A percentile compares a stretch with the other conserved stretches of the same genome.
phyloP scores from a whole-genome alignment of 2,888 invertebrate genomes.

The Neoscelio sp. region DNA sequence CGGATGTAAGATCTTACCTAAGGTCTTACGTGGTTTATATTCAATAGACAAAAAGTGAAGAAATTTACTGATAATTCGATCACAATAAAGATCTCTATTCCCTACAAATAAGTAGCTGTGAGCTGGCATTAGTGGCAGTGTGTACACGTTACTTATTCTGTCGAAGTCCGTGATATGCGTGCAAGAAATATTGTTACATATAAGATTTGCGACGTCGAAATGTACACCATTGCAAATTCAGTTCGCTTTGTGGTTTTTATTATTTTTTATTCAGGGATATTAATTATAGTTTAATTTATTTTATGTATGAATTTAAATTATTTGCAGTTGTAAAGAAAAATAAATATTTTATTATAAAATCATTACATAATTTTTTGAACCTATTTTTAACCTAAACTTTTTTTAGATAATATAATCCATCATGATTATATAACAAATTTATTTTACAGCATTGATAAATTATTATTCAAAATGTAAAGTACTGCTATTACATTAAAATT shows the following conservation, averaged over 20 bases:
- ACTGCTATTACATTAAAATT: constrained; percentile 24
- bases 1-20: too few species aligned
- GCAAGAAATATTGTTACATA: constrained; percentile 29
- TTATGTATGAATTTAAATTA: constrained; percentile 4
- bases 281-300: constrained; percentile 15
- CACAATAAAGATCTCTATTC: constrained; percentile 30
- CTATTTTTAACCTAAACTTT: constrained; percentile 4
- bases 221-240: constrained; percentile 20
- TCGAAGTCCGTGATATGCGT: constrained; percentile 45
- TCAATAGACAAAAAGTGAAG: too few species aligned
- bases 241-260: constrained; percentile 3
- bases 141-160: constrained; percentile 44
- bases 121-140: constrained; percentile 22
- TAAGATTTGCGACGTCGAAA: constrained; percentile 13
- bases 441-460: neutral
- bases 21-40: too few species aligned
- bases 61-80: constrained; percentile 1
- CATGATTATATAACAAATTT: too few species aligned
- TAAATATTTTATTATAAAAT: too few species aligned
- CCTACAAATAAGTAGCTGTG: constrained; percentile 15
- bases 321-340: neutral
- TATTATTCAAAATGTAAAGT: constrained; percentile 10
- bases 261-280: constrained; percentile 1
- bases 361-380: too few species aligned
- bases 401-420: too few species aligned